Base-by-base conservation (phyloP, 2,888 invertebrate genomes). In the Eustalomyia histrio region DNA sequence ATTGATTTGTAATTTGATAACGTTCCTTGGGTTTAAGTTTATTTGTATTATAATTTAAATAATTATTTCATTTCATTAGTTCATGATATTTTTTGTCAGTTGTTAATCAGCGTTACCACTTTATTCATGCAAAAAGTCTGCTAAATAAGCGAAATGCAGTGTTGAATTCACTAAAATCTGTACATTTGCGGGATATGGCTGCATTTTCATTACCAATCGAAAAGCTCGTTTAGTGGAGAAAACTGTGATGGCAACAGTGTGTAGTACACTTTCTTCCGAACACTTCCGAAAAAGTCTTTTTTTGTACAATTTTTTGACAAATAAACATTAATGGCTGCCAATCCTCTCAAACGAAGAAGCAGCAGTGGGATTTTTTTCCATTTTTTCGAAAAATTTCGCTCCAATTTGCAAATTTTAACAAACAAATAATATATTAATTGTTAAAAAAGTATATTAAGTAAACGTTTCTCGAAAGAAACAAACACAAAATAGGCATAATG, bases 321-420 rank as follows among this genome's bases (percentile, higher is more conserved):
- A 86, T 86, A 86, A 86, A 86, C 86, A 86, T 85, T 85, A 86
- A 86, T 86, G 86, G 87, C 87, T 86, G 88, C 87, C 85, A 87
- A 84, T 83, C 65, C 78, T 78, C 81, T 82, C 76, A 60, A 80
- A 83, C 80, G 80, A 84, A 84, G 80, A 80, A 85, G 86, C 80
- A 81, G 82, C 76, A 86, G 86, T 79, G 75, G 83, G 81, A 83
- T 79, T 85, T 86, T n/a, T 86, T 85, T 78, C 73, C 76, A 76
- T 57, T 78, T 75, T 71, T 67, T 74, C 80, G 61, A 80, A 80
- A 80, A 55, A 78, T 81, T 85, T 86, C 83, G 85, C 84, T 86
- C 86, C 85, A 88, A 86, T 86, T 85, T 85, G 85, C 84, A 84
- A 85, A 83, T 83, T 83, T 80, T 83, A 83, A 79, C 67, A 75